Evolutionary conservation across 2,888 invertebrate genomes (phyloP), one percentile per base, ranked within the genome.

Genomic region (Agonopterix alstromeriana): DNA sequence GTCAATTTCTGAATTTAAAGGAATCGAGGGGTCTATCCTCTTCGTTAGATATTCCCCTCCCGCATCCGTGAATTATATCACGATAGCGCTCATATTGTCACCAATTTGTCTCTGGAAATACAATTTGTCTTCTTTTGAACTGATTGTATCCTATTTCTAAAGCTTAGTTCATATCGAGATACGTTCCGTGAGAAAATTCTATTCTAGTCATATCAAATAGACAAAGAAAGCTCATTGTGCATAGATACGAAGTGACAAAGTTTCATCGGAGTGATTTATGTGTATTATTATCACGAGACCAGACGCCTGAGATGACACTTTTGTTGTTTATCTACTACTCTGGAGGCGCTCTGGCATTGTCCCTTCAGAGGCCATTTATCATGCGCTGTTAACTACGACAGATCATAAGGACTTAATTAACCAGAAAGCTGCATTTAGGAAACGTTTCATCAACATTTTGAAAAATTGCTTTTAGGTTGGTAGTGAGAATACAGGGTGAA

Each of bases 261-360:
- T 50, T 59, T 57, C 57, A 57, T 55, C 54, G 48, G 53, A 62
- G 56, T 61, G 61, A 65, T 70, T 63, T 57, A 59, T 65, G 59
- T 49, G 46, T 53, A 50, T 65, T 62, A 61, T 63, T 63, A 67
- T 62, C 58, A 54, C 48, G 50, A 48, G 53, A 60, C 58, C 51
- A 55, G 65, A 63, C 59, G 57, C 61, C 59, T 53, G 52, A 56
- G 59, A 67, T 63, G 63, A 65, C 65, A 69, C 60, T 73, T 64
- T 54, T 51, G 52, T 51, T 50, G 57, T 63, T 58, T 70, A 70
- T 73, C 64, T 70, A 57, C 54, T 57, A 60, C 59, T 60, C 60
- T 61, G 62, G 60, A 53, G 59, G 60, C 54, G 60, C 57, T 60
- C 59, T 47, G 52, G 45, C 61, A 64, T 70, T 66, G 63, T 69